Percentiles rank a stretch among this genome's conserved stretches.
These are phyloP conservation scores for Acromyrmex heyeri DNA, from an alignment of 1,140 invertebrate genomes.

Conservation along the genomic window DNA sequence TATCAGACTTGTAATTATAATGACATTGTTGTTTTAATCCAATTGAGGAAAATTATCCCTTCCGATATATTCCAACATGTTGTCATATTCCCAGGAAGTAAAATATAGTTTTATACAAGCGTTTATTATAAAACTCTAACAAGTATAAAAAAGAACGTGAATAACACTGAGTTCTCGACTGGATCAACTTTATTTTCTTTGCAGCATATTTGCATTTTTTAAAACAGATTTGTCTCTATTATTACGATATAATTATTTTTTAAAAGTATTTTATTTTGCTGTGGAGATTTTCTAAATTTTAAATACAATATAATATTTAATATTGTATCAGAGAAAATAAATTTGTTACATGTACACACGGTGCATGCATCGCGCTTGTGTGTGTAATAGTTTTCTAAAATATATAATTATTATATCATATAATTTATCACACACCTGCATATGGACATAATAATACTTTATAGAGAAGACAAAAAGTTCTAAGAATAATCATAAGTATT, in stretches of 20 bases:
- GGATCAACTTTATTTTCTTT: neutral
- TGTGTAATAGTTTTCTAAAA: too few relatives aligned
- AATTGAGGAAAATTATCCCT: neutral
- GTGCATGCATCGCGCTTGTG: too few relatives aligned
- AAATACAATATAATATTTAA: neutral
- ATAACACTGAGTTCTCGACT: neutral
- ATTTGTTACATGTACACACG: neutral
- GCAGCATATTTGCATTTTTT: neutral
- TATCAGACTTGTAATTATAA: slow-evolving; percentile 29
- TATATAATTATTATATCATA: too few relatives aligned
- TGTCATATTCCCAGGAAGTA: slow-evolving; percentile 20
- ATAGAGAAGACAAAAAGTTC: neutral
- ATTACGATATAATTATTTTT: neutral
- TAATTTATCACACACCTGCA: too few relatives aligned
- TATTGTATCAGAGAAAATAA: neutral
- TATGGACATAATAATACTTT: neutral
- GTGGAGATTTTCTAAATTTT: neutral
- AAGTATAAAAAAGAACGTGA: neutral
- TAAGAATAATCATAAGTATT: slow-evolving; percentile 5
- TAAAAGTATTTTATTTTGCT: neutral
- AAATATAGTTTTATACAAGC: neutral
- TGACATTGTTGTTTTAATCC: neutral
- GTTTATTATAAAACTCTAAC: neutral
- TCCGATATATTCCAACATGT: neutral
- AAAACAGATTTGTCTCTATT: neutral